Percentiles rank a stretch among this genome's conserved stretches.
These are phyloP conservation scores for Crossocerus cetratus DNA, from an alignment of 2,888 invertebrate genomes.

Conservation along the genomic window DNA sequence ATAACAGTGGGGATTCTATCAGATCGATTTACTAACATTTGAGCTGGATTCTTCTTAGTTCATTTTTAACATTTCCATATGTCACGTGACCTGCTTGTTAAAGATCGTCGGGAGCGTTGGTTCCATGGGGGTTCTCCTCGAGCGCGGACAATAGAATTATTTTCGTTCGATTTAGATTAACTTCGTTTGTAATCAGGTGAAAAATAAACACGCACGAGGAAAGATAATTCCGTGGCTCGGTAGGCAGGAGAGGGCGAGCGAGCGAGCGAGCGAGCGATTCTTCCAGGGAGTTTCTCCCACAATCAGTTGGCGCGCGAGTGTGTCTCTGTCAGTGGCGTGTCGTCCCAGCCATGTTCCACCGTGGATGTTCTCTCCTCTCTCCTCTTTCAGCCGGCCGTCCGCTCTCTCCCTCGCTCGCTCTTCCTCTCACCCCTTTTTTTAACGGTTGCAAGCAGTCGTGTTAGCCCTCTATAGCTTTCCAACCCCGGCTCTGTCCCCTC, in stretches of 20 bases:
- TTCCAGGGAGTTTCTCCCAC: not conserved
- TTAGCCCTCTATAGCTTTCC: slow-evolving; percentile 18
- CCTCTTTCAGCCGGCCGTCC: no score
- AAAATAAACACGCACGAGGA: slow-evolving; percentile 68
- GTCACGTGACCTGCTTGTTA: slow-evolving; percentile 21
- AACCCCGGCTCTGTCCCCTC: slow-evolving; percentile 19
- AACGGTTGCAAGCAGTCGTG: slow-evolving; percentile 38
- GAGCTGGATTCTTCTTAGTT: slow-evolving; percentile 16
- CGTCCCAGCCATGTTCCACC: slow-evolving; percentile 4
- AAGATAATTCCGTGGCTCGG: slow-evolving; percentile 54
- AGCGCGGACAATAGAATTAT: slow-evolving; percentile 75
- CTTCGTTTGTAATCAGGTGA: slow-evolving; percentile 75
- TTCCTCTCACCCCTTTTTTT: slow-evolving; percentile 5
- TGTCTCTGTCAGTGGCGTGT: not conserved
- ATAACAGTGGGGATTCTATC: not conserved
- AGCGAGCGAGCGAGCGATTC: not conserved
- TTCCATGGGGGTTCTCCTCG: slow-evolving; percentile 29
- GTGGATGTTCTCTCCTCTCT: slow-evolving; percentile 14
- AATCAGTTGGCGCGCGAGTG: not conserved
- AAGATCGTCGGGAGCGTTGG: slow-evolving; percentile 22
- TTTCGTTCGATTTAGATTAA: slow-evolving; percentile 77
- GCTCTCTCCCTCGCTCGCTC: slow-evolving; percentile 5
- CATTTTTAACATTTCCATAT: slow-evolving; percentile 26
- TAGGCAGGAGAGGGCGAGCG: not conserved
- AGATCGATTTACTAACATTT: not conserved